Conservation (phyloP, 2,113 vertebrate genomes). For the Trichomycterus rosablanca region DNA sequence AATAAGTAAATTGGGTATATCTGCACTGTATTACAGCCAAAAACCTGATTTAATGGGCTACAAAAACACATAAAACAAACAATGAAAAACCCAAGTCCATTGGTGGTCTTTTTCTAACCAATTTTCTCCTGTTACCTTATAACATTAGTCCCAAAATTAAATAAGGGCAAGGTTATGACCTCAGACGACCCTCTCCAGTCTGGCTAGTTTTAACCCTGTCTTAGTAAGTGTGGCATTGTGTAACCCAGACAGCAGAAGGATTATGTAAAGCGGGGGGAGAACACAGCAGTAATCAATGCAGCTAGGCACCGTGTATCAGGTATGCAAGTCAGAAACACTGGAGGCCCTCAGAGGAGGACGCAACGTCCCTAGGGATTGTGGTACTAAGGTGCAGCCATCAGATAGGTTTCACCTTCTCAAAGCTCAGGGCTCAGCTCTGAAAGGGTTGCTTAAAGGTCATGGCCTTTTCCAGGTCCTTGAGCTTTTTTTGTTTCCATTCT, state of each 20-base stretch:
- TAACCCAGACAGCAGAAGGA: not conserved
- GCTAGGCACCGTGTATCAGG: constrained; percentile 27
- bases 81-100: not conserved
- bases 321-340: constrained; percentile 27
- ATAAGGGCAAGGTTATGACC: constrained; percentile 6
- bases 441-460: constrained; percentile 38
- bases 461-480: constrained; percentile 27
- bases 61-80: no score
- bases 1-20: no score
- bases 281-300: constrained; percentile 1
- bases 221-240: constrained; percentile 1
- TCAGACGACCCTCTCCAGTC: not conserved
- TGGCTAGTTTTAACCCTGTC: not conserved
- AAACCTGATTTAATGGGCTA: no score
- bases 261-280: constrained; percentile 4
- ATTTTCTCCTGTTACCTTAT: not conserved
- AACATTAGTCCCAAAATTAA: not conserved
- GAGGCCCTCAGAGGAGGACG: constrained; percentile 35
- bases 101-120: not conserved
- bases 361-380: constrained; percentile 28
- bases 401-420: constrained; percentile 48
- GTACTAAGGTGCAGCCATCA: constrained; percentile 42
- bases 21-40: no score
- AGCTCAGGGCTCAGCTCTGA: constrained; percentile 38
- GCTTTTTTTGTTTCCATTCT: constrained; percentile 28